Evolutionary conservation across 2,797 vertebrate genomes (phyloP).

Genomic region (Acipenser ruthenus): DNA sequence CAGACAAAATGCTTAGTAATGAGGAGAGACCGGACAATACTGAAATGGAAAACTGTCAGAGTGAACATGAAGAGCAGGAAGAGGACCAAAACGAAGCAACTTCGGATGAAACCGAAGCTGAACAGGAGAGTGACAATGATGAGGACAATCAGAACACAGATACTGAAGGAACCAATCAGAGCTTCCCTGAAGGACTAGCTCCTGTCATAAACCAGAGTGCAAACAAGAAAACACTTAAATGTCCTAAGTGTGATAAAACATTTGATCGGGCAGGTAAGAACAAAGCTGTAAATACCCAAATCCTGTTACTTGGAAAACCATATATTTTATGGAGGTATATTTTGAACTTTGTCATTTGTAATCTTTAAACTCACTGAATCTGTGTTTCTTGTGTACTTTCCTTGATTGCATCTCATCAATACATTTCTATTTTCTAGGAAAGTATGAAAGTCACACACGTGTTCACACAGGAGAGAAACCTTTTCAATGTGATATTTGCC

Average conservation of each 20-base stretch:
- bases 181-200: constrained; percentile 74
- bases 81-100: constrained; percentile 41
- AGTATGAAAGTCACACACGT: constrained; percentile 91
- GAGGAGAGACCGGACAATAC: constrained; percentile 44
- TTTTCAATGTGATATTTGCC: constrained; percentile 93
- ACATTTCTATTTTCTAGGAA: constrained; percentile 58
- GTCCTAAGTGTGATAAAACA: constrained; percentile 90
- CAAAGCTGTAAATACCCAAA: background rate
- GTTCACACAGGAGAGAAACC: constrained; percentile 96
- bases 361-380: background rate
- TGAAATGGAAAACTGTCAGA: constrained; percentile 51
- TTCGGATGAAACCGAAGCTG: constrained; percentile 43
- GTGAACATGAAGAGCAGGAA: constrained; percentile 55
- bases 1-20: constrained; percentile 31
- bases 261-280: constrained; percentile 92
- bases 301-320: constrained; percentile 10
- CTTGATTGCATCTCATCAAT: background rate
- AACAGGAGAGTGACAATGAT: constrained; percentile 49
- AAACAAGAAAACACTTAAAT: constrained; percentile 82
- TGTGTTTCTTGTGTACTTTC: too few species aligned
- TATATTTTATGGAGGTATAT: background rate
- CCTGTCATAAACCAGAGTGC: constrained; percentile 75
- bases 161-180: constrained; percentile 39
- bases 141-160: constrained; percentile 43
- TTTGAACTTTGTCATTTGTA: too few species aligned